Evolutionary conservation across 2,888 invertebrate species (phyloP), one percentile per base, ranked within the genome.

Genomic region (Acanthosoma haemorrhoidale): DNA sequence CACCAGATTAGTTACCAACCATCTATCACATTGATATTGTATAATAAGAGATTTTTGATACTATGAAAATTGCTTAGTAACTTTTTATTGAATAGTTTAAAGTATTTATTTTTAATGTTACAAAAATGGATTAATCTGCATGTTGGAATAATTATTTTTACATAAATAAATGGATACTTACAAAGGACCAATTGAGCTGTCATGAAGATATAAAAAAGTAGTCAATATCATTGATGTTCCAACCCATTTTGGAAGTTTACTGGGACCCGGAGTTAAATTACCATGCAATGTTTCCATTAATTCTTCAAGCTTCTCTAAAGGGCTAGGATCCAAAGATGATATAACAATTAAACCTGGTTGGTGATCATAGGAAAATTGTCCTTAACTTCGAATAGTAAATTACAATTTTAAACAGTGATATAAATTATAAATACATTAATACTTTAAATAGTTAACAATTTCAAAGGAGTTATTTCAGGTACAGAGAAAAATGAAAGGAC

Each of bases 261-360:
- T 75, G 58, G 90, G 88, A 13, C 87, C 83, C 41, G 88, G 85
- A 80, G 85, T 88, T 78, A 90, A 89, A 79, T 91, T 86, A 78
- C 91, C 89, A 75, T 90, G 89, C 76, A 93, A 85, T 75, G 89
- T 88, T 77, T 92, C 90, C 70, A 89, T 87, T 78, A 96, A 83
- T 74, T 87, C 85, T 77, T 89, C 88, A 76, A 96, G 89, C 74
- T 89, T 88, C 75, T 93, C 93, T 71, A 94, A 80, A 5, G 95
- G 91, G 82, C 72, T 72, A 36, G 69, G 83, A 75, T 85, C 83
- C 43, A 77, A 77, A 3, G 85, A 82, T 11, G 84, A 83, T 32
- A 84, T 84, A 13, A 84, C 84, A 77, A 85, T 81, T 68, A 85
- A 77, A 77, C 82, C 82, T 82, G 72, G 8, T 39, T 51, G 15